These are phyloP conservation scores for Ctena decussata DNA, from an alignment of 2,888 invertebrate species.

Conservation along the genomic window DNA sequence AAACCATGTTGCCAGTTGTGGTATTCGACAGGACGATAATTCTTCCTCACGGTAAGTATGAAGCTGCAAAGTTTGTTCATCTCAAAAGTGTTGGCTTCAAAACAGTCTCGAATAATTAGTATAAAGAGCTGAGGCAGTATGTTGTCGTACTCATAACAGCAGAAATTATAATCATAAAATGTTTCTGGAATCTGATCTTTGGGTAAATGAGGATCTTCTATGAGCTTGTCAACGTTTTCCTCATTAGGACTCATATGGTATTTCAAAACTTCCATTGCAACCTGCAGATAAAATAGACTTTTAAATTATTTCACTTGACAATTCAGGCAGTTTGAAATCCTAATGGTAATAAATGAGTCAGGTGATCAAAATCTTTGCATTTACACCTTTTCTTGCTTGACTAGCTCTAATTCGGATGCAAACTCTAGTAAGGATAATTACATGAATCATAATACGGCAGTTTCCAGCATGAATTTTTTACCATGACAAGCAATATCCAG, in stretches of 20 bases:
- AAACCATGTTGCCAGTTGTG: constrained; percentile 83
- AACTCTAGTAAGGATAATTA: too few relatives aligned
- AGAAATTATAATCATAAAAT: constrained; percentile 64
- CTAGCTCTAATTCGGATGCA: too few relatives aligned
- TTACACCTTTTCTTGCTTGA: too few relatives aligned
- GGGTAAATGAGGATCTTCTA: constrained; percentile 47
- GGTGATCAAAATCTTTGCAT: too few relatives aligned
- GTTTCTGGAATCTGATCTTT: constrained; percentile 65
- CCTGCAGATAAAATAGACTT: constrained; percentile 40
- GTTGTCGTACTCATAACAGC: constrained; percentile 48
- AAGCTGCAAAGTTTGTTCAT: constrained; percentile 73
- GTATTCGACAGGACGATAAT: constrained; percentile 78
- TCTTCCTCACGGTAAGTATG: constrained; percentile 77
- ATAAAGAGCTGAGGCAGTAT: constrained; percentile 74
- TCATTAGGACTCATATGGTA: constrained; percentile 73
- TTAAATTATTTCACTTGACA: too few relatives aligned
- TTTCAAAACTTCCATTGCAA: constrained; percentile 78
- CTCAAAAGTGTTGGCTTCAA: constrained; percentile 70
- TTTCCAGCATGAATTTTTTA: too few relatives aligned
- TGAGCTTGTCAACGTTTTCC: constrained; percentile 58
- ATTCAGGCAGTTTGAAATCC: too few relatives aligned
- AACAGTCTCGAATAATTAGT: constrained; percentile 64
- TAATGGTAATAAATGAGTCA: too few relatives aligned
- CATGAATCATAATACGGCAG: too few relatives aligned
- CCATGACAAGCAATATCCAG: too few relatives aligned